Percentiles rank a stretch among this genome's conserved stretches.
phyloP scores from a whole-genome alignment of 37 sponge, comb jelly and placozoan species.

The Cliona cf. orientalis region DNA sequence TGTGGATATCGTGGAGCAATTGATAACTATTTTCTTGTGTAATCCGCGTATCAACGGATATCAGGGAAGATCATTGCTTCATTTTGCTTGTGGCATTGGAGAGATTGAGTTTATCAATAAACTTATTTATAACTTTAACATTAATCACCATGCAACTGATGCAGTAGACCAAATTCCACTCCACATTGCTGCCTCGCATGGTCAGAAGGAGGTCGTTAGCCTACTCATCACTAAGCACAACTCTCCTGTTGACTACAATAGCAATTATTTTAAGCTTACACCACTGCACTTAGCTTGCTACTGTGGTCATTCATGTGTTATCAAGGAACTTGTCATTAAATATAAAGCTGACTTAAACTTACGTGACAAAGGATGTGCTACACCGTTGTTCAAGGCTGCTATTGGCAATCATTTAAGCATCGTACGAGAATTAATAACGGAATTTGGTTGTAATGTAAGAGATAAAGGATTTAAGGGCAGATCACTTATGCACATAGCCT shows the following conservation, averaged over 20 bases:
- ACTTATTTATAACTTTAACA: not conserved
- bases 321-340: too few relatives aligned
- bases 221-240: not conserved
- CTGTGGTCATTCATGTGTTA: too few relatives aligned
- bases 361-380: too few relatives aligned
- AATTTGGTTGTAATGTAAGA: too few relatives aligned
- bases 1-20: conserved; percentile 2
- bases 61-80: conserved; percentile 11
- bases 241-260: not conserved
- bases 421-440: too few relatives aligned
- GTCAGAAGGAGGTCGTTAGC: not conserved
- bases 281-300: conserved; percentile 7
- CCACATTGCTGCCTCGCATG: conserved; percentile 13
- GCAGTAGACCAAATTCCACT: conserved; percentile 8
- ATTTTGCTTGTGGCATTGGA: conserved; percentile 27
- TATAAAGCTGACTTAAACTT: too few relatives aligned
- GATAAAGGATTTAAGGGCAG: too few relatives aligned
- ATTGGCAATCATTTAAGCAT: too few relatives aligned
- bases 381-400: too few relatives aligned
- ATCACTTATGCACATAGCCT: too few relatives aligned
- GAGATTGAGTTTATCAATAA: conserved; percentile 8
- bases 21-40: conserved; percentile 7
- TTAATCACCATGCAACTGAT: conserved; percentile 21
- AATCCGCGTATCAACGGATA: not conserved
- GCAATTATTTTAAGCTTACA: not conserved